A percentile compares a stretch with the other conserved stretches of the same genome.
Evolutionary conservation across 2,113 vertebrate species (phyloP).

Genomic region (Lepus americanus): DNA sequence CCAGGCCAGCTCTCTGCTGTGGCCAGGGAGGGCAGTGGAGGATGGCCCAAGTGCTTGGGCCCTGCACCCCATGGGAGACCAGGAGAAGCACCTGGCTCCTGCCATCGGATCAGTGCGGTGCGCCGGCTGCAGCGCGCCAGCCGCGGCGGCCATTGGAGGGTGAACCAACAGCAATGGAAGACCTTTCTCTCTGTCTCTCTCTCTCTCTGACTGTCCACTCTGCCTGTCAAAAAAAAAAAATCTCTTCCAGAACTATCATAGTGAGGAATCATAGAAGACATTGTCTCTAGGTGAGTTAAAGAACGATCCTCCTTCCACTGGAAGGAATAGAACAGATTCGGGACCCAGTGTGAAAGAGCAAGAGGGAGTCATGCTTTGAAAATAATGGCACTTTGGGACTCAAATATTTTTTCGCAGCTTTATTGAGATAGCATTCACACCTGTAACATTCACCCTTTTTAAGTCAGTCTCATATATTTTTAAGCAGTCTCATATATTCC

Average conservation of each 20-base stretch:
- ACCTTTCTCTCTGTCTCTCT: no score
- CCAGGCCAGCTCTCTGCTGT: no score
- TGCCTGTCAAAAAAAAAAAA: background rate
- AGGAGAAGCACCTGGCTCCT: no score
- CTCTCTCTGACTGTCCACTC: no score
- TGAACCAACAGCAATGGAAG: no score
- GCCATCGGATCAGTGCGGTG: no score
- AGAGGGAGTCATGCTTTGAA: background rate
- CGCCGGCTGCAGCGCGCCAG: no score
- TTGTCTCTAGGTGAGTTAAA: background rate
- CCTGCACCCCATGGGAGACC: no score
- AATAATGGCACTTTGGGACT: background rate
- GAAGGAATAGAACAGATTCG: background rate
- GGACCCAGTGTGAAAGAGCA: background rate
- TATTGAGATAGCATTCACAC: background rate
- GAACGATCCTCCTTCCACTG: background rate
- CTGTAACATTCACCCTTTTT: background rate
- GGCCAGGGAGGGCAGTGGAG: no score
- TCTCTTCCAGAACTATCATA: background rate
- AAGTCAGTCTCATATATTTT: background rate
- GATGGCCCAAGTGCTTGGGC: no score
- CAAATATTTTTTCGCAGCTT: background rate
- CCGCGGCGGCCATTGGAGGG: no score
- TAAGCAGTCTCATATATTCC: background rate
- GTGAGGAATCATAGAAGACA: background rate